Evolutionary conservation across 2,888 invertebrate species (phyloP), one percentile per base, ranked within the genome.

Genomic region (Corbicula japonica): DNA sequence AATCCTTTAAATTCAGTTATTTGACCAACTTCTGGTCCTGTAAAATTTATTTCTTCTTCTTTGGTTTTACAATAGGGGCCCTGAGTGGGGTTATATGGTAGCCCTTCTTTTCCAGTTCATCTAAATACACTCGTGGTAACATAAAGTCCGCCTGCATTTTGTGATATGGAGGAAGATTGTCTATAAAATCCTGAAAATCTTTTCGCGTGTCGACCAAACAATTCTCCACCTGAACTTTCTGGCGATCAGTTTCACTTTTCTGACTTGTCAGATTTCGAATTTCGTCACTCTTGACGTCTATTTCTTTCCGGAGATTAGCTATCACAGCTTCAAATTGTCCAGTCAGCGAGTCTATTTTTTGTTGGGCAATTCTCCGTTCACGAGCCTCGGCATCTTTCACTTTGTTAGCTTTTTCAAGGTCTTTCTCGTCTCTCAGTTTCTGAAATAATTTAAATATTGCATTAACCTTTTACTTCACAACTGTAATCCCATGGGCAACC

Each of bases 151-250:
- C 83, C 63, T 89, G 86, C 28, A 75, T 82, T 38, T 80, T 83
- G 41, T 88, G 86, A 66, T 87, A 89, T 1, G 81, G 80, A 21
- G 86, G 83, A n/a, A 87, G 78, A 56, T 80, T 79, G 75, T 89
- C 85, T 6, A 91, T 89, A 76, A 87, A 90, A 35, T 87, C 83
- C 76, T 91, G 90, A 54, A 89, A 91, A 46, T 86, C 87, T 35
- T 76, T 76, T 10, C 87, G 56, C 12, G 87, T 80, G 60, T 87
- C 86, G 26, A 84, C n/a, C 38, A 90, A 70, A 65, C 85, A 84
- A 30, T 75, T 76, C 72, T 88, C 87, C 1, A 88, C 80, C 35
- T 76, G 73, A 23, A 52, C 35, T 76, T 87, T 90, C 26, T 80
- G 72, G 26, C 77, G 73, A 46, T 86, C 86, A 34, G 76, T 65